Evolutionary conservation across 2,797 vertebrate genomes (phyloP).

Genomic region (Anolis apletophallus): DNA sequence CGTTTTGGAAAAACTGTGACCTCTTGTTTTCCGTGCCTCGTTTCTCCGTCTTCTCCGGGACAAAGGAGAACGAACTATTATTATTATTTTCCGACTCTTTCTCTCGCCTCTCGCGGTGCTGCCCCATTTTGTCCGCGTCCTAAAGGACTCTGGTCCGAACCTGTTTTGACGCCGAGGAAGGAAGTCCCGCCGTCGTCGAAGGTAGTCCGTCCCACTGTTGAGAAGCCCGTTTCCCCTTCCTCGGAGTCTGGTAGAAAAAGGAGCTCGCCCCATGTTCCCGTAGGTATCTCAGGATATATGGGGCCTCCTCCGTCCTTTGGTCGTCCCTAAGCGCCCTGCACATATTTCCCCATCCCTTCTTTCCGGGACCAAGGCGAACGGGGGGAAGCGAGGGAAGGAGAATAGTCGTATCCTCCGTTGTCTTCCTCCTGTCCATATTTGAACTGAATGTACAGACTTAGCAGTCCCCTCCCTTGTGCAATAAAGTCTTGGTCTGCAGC

Average conservation of each 20-base stretch:
- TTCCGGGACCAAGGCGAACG: neutral
- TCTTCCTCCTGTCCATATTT: neutral
- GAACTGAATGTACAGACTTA: slow-evolving; percentile 35
- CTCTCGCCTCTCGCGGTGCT: neutral
- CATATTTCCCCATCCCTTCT: neutral
- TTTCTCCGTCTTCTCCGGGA: no score
- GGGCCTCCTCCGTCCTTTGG: neutral
- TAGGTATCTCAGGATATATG: neutral
- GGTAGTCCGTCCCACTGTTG: no score
- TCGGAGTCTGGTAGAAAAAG: no score
- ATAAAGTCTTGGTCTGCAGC: slow-evolving; percentile 39
- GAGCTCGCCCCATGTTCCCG: no score
- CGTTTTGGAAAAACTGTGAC: neutral
- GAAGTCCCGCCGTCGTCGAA: no score
- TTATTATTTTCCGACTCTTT: neutral
- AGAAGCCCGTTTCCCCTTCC: no score
- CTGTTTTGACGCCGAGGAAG: no score
- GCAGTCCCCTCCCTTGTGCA: slow-evolving; percentile 9
- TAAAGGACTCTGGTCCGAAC: neutral
- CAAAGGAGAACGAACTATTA: neutral
- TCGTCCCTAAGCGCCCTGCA: neutral
- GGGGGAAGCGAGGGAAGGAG: neutral
- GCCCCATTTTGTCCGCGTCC: neutral
- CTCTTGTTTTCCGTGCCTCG: no score
- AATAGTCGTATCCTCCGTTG: no score